Base-by-base conservation (phyloP, 2,113 vertebrate species). In the Cairina moschata region DNA sequence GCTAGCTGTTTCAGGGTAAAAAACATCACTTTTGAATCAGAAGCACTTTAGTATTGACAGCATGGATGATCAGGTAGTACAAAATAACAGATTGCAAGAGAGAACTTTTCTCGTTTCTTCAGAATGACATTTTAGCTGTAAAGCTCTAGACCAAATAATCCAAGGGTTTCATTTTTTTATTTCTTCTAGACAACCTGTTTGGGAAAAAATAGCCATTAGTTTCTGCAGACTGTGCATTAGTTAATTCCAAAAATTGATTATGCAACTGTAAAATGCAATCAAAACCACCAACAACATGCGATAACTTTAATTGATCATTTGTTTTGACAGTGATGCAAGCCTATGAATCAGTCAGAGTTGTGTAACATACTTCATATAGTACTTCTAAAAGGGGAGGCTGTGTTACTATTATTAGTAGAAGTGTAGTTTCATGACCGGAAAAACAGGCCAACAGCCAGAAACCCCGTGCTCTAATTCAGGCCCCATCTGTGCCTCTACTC, bases 281-380 rank as follows among this genome's bases (percentile, higher is more conserved):
- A 68, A 56, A 84, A 6, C 26, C 32, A 83, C 9, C 66, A 84
- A 38, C 20, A 59, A 21, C 20, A 6, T 15, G 68, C 88, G 74
- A 66, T 92, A 77, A 86, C 32, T 94, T 95, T 69, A 93, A 94
- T 76, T 90, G 85, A 88, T 95, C n/a, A 63, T 94, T 95, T 94
- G 63, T 85, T 96, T 88, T 83, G 74, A 86, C 75, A 56, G 56
- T 96, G 88, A 93, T 95, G 88, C 87, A 94, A 95, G 46, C 72
- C 52, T 78, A 42, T 90, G 72, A 96, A 95, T 93, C 93, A 95
- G 75, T 1, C 0, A 80, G 72, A 86, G 46, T 94, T 96, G 88
- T 88, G 76, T 86, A 90, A 81, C 38, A 5, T 76, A 34, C 72
- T 94, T 93, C 84, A 77, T 94, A 90, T 42, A 93, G 59, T 74